Evolutionary conservation across 2,797 vertebrate species (phyloP), one percentile per base, ranked within the genome.

Genomic region (Sarcoramphus papa): DNA sequence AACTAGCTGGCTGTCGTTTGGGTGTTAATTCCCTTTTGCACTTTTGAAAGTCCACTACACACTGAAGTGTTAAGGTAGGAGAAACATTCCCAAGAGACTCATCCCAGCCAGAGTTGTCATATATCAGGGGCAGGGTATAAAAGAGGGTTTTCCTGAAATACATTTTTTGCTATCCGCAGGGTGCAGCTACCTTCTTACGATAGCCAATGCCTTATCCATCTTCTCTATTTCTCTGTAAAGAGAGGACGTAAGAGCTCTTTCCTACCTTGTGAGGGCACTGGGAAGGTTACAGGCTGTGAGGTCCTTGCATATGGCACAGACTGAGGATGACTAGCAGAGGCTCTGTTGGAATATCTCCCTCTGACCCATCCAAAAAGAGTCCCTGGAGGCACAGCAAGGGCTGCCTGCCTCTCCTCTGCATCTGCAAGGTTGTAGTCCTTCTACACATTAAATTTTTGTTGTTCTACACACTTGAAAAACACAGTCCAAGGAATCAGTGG

Each of bases 121-220:
- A 7, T 18, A 8, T 57, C 43, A 64, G 19, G 4, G 15, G 35
- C 7, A 68, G 43, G 50, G 3, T 40, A 21, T 35, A 76, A 82
- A 59, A 4, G 4, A 37, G 23, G 8, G 6, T 30, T 85, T 85
- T 79, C 37, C 51, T 53, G 64, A 89, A 91, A 85, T n/a, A 21
- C 0, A 0, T 31, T n/a, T 68, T 92, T 79, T 90, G 4, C 27
- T 48, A 6, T 40, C 19, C 6, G 0, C 33, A 40, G 37, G 7
- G 17, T 54, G 24, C 62, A 86, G 37, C 17, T 63, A 47, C 24
- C 15, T 54, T 54, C 27, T 59, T 28, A 35, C 21, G 47, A 8
- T 0, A 53, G 6, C 19, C 11, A 12, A 6, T 28, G 37, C 12
- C 20, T 77, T 33, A 28, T 31, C n/a, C 28, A 31, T 10, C 74